These are phyloP conservation scores for Eristalis arbustorum DNA, from an alignment of 2,888 invertebrate genomes.

Conservation along the genomic window DNA sequence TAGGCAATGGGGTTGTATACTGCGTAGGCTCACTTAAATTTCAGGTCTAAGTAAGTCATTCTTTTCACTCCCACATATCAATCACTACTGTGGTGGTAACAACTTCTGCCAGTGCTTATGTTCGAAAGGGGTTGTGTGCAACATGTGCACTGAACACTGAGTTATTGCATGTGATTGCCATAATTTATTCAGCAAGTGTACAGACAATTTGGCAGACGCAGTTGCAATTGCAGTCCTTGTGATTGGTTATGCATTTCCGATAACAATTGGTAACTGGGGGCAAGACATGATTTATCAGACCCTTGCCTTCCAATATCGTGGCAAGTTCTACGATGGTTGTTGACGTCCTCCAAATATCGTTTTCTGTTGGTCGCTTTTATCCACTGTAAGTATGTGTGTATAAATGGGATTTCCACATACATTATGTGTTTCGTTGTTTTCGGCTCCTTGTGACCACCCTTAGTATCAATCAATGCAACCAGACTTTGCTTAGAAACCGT, in stretches of 20 bases:
- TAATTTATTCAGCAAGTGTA: conserved; percentile 13
- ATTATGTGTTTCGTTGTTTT: neutral
- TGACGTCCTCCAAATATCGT: neutral
- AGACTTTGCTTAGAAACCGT: neutral
- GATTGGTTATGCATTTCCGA: conserved; percentile 52
- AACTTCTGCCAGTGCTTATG: neutral
- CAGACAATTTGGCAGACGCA: conserved; percentile 37
- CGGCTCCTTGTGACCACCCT: neutral
- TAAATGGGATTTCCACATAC: neutral
- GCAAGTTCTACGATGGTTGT: neutral
- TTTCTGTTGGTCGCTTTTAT: neutral
- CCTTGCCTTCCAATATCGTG: neutral
- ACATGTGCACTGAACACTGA: conserved; percentile 56
- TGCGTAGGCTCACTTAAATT: conserved; percentile 2
- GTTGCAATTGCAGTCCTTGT: conserved; percentile 23
- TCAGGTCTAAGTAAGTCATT: conserved; percentile 14
- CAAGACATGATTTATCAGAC: conserved; percentile 36
- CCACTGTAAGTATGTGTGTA: too few relatives aligned
- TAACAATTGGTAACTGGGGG: conserved; percentile 27
- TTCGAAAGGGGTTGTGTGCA: conserved; percentile 17
- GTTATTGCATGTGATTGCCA: conserved; percentile 44
- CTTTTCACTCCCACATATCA: conserved; percentile 42
- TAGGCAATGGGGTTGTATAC: neutral
- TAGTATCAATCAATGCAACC: neutral
- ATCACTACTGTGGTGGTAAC: conserved; percentile 15